A percentile compares a stretch with the other conserved stretches of the same genome.
Evolutionary conservation across 2,888 invertebrate species (phyloP).

Genomic region (Mythimna lalbum): DNA sequence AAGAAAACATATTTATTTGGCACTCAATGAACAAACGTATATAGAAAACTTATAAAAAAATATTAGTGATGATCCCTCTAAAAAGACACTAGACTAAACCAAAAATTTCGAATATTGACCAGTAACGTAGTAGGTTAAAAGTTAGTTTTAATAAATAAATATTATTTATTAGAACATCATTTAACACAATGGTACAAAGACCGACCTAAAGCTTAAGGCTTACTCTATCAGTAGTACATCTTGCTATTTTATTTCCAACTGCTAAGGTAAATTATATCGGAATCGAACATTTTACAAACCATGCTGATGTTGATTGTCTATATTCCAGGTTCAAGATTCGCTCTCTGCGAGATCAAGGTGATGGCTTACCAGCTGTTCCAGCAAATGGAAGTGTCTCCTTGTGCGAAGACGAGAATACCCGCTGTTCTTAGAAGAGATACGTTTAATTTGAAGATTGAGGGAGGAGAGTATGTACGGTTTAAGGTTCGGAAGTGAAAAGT

Average conservation of each 20-base stretch:
- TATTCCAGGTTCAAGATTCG: constrained; percentile 75
- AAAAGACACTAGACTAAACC: background rate
- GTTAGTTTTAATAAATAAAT: too few relatives aligned
- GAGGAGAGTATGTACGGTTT: constrained; percentile 37
- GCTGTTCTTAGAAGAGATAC: constrained; percentile 19
- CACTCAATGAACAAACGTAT: too few relatives aligned
- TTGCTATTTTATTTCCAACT: background rate
- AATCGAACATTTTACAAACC: background rate
- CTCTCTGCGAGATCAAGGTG: constrained; percentile 80
- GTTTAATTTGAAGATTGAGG: constrained; percentile 20
- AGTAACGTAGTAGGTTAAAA: background rate
- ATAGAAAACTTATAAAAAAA: too few relatives aligned
- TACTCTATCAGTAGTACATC: background rate
- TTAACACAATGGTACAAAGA: too few relatives aligned
- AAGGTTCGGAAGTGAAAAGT: constrained; percentile 13
- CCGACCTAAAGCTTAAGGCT: too few relatives aligned
- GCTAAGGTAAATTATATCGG: background rate
- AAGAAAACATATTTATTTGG: too few relatives aligned
- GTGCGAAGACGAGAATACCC: constrained; percentile 72
- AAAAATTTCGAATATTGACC: background rate
- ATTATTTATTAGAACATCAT: too few relatives aligned
- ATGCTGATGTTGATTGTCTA: background rate
- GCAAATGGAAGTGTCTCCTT: constrained; percentile 72
- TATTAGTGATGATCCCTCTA: too few relatives aligned
- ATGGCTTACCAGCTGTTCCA: constrained; percentile 76